Evolutionary conservation across 1,140 invertebrate species (phyloP), one percentile per base, ranked within the genome.

Genomic region (Nasonia vitripennis): DNA sequence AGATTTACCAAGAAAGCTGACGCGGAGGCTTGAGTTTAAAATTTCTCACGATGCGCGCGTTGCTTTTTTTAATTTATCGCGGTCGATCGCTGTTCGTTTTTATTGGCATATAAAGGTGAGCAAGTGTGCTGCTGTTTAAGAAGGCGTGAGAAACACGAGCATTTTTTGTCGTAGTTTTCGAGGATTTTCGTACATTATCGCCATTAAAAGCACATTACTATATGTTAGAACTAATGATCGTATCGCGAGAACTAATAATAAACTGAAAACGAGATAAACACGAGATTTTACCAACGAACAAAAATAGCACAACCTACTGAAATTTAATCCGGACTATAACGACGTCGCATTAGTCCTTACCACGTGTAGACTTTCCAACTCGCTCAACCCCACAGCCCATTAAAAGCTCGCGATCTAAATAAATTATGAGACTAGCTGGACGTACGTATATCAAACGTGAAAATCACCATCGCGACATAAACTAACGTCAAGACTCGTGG

Each of bases 41-140:
- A 48, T 12, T 77, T 77, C 74, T 77, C 74, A 77, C 74, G 74
- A 23, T 77, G 12, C 1, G 51, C 51, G 51, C 17, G 51, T 55
- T 55, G 12, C 51, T 55, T 20, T 55, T 55, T 48, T 48, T 48
- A 77, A 77, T 48, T 48, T 78, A 51, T 55, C 11, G 34, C 75
- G 75, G 48, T 37, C 37, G 14, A 62, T 62, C 27, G 27, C 55
- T n/a, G 17, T n/a, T 20, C 17, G 7, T n/a, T 62, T 62, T 62
- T 62, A 62, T 62, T 62, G 55, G 7, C 55, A 20, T n/a, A 62
- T 62, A 62, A 62, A 62, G 9, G 17, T 62, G 6, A 45, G 41
- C 41, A n/a, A 62, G 55, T 62, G 17, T 5, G 55, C 55, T 10
- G 41, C n/a, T 20, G 55, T 62, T 62, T n/a, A 20, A 62, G 17